A percentile compares a stretch with the other conserved stretches of the same genome.
Evolutionary conservation across 2,113 vertebrate genomes (phyloP).

Genomic region (Oreocharis arfaki): DNA sequence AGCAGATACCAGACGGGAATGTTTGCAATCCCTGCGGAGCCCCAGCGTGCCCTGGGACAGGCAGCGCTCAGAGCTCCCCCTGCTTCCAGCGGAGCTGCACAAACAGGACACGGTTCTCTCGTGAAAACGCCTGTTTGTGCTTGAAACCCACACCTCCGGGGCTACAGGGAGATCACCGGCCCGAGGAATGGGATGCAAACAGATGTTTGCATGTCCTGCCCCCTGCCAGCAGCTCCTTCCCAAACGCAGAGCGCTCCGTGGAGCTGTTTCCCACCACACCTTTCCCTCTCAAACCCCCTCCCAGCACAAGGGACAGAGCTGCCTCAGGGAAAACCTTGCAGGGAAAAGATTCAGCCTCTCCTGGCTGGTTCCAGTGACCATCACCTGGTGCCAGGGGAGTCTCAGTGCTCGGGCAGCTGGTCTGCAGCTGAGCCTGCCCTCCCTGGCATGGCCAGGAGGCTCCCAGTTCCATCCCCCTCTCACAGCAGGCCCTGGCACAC

Average conservation of each 20-base stretch:
- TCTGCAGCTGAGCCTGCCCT: not conserved
- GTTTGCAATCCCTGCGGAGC: not conserved
- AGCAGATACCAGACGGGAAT: fast-evolving
- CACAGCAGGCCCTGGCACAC: not conserved
- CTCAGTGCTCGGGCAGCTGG: not conserved
- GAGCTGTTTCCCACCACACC: not conserved
- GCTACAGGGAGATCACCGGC: not conserved
- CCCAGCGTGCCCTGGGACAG: not conserved
- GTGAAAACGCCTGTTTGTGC: not conserved
- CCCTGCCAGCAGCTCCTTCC: not conserved
- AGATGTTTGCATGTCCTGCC: not conserved
- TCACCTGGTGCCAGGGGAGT: not conserved
- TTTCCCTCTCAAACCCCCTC: not conserved
- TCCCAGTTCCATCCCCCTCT: not conserved
- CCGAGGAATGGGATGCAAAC: not conserved
- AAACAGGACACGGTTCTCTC: not conserved
- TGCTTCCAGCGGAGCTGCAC: not conserved
- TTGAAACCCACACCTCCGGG: not conserved
- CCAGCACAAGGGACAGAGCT: not conserved
- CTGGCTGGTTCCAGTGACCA: fast-evolving
- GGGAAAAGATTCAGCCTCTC: not conserved
- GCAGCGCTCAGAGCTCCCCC: not conserved
- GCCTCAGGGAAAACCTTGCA: not conserved
- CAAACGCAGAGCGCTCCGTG: not conserved
- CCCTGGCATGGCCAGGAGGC: fast-evolving